These are phyloP conservation scores for Pandemis corylana DNA, from an alignment of 2,888 invertebrate genomes.

Conservation along the genomic window DNA sequence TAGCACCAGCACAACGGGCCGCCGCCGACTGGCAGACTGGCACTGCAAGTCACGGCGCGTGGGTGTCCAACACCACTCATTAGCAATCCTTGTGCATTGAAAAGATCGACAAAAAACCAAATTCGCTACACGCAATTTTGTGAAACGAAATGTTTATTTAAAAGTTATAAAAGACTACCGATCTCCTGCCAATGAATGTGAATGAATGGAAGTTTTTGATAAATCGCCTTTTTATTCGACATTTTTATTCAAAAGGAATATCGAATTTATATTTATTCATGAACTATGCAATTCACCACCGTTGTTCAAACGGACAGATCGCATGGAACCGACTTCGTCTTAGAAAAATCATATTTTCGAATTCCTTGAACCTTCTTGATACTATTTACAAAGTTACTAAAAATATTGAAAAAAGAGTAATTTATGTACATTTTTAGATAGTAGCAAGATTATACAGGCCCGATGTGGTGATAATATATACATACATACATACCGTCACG, in stretches of 20 bases:
- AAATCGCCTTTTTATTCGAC: slow-evolving; percentile 82
- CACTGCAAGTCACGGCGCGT: slow-evolving; percentile 53
- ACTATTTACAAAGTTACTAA: slow-evolving; percentile 41
- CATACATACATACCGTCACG: too few relatives aligned
- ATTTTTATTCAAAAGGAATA: slow-evolving; percentile 78
- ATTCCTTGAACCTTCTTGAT: slow-evolving; percentile 47
- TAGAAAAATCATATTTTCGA: slow-evolving; percentile 52
- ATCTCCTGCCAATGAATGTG: slow-evolving; percentile 54
- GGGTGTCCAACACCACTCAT: slow-evolving; percentile 79
- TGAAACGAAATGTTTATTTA: slow-evolving; percentile 82
- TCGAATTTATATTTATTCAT: slow-evolving; percentile 83
- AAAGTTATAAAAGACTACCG: slow-evolving; percentile 72
- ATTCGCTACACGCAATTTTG: slow-evolving; percentile 76
- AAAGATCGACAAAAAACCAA: slow-evolving; percentile 61
- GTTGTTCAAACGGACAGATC: slow-evolving; percentile 73
- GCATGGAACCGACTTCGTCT: slow-evolving; percentile 57
- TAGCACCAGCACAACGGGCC: too few relatives aligned
- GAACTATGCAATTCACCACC: slow-evolving; percentile 82
- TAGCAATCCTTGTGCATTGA: slow-evolving; percentile 77
- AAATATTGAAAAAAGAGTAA: neutral
- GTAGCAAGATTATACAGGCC: neutral
- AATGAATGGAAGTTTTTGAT: slow-evolving; percentile 77
- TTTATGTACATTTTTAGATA: neutral
- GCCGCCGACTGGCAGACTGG: neutral
- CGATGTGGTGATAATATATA: too few relatives aligned